Evolutionary conservation across 2,888 invertebrate genomes (phyloP).

Genomic region (Selenia dentaria): DNA sequence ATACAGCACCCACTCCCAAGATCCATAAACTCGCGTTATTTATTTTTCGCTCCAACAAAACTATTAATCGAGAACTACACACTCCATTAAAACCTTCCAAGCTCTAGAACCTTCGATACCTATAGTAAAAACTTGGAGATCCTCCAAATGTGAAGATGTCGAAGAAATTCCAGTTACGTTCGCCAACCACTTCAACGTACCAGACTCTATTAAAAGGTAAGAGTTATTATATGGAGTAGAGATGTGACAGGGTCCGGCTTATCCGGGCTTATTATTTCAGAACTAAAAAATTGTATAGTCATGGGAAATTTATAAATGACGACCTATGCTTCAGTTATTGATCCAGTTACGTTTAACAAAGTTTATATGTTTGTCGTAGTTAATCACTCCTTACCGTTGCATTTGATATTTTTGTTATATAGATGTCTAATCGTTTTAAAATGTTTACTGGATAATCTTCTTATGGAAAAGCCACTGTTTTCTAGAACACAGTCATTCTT

Average conservation of each 20-base stretch:
- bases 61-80: constrained; percentile 45
- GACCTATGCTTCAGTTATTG: too few relatives aligned
- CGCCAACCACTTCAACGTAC: constrained; percentile 37
- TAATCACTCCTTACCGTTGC: too few relatives aligned
- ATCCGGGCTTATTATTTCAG: too few relatives aligned
- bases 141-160: constrained; percentile 71
- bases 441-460: too few relatives aligned
- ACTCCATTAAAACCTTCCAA: constrained; percentile 58
- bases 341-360: too few relatives aligned
- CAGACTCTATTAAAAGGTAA: constrained; percentile 57
- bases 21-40: constrained; percentile 11
- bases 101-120: constrained; percentile 56
- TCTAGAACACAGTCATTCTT: too few relatives aligned
- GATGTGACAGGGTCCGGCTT: background rate
- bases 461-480: too few relatives aligned
- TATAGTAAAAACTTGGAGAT: constrained; percentile 74
- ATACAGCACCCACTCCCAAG: background rate
- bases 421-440: too few relatives aligned
- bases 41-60: constrained; percentile 22
- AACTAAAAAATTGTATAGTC: too few relatives aligned
- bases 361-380: too few relatives aligned
- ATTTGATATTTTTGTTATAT: too few relatives aligned
- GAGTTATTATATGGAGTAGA: constrained; percentile 43
- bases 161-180: constrained; percentile 46
- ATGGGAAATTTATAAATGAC: too few relatives aligned